Base-by-base conservation (phyloP, 2,797 vertebrate species). In the Melanotaenia nigrans region DNA sequence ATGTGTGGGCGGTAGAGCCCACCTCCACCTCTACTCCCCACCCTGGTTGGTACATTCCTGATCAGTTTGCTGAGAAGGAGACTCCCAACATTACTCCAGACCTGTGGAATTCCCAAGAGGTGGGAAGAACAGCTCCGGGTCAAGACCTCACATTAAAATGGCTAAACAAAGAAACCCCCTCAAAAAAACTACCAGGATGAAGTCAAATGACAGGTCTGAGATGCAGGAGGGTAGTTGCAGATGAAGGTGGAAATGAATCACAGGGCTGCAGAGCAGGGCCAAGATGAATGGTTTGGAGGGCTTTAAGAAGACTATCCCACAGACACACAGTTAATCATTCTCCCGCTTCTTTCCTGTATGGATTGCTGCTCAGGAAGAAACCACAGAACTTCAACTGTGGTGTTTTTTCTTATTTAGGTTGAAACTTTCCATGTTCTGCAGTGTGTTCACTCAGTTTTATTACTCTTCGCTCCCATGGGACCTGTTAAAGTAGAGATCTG, bases 81-180 rank as follows among this genome's bases (percentile, higher is more conserved):
- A 70, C 85, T 89, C 87, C 90, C 85, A 81, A 79, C 89, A 91
- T 94, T 93, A 93, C 90, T 90, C 74, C 83, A 87, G 88, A 88
- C 85, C 85, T 91, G 87, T 87, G 89, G 92, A 93, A 94, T 94
- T 94, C 93, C 90, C 90, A 86, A 77, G 71, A 73, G 73, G 83
- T 32, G 35, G 76, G 61, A 53, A 77, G 83, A 84, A 82, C 85
- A 87, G 83, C 86, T 90, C 77, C 81, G 68, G 93, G 92, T 90
- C 90, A 87, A 79, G 86, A 59, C 89, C 81, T 88, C 81, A 66
- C 85, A 87, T 69, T 77, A 90, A 90, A 91, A 89, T 49, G 42
- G 81, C 77, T 81, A 83, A 85, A 86, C 79, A 90, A 77, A 78
- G 58, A 63, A 47, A 10, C 11, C 20, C 75, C 77, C 56, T 38